Conservation (phyloP, 2,113 vertebrate species). For the Tylochromis polylepis region DNA sequence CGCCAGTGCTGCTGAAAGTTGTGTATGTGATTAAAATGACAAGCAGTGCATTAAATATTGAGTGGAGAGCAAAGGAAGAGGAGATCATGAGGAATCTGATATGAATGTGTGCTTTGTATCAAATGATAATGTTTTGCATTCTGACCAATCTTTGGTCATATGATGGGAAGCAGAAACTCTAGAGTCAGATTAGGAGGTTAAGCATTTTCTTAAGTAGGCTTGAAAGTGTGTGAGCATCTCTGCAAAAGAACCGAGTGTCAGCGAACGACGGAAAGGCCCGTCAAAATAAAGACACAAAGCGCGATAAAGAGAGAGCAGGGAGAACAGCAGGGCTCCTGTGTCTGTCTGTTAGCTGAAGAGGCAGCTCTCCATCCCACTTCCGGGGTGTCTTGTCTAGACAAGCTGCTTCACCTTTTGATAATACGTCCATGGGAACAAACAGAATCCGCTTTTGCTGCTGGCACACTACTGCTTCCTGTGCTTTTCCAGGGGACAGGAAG, state of each 20-base stretch:
- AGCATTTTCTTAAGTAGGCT: neutral
- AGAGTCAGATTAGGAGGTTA: neutral
- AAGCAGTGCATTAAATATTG: constrained; percentile 15
- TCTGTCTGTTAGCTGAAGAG: neutral
- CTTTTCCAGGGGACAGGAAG: neutral
- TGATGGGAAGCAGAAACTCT: neutral
- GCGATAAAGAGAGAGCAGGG: neutral
- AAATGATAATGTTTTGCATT: neutral
- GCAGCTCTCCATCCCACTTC: constrained; percentile 20
- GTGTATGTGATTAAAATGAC: constrained; percentile 21
- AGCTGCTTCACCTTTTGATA: constrained; percentile 38
- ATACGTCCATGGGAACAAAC: constrained; percentile 17
- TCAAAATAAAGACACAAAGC: neutral
- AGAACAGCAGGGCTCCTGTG: constrained; percentile 5
- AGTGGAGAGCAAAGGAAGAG: neutral
- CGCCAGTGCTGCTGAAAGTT: neutral
- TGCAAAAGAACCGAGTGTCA: neutral
- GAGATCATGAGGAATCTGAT: neutral
- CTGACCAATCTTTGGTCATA: neutral
- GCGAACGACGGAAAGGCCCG: neutral
- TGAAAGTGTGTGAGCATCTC: neutral
- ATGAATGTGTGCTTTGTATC: neutral
- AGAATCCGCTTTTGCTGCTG: constrained; percentile 26
- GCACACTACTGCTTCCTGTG: constrained; percentile 22
- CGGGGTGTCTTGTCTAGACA: constrained; percentile 1